Evolutionary conservation across 1,140 invertebrate genomes (phyloP), one percentile per base, ranked within the genome.

Genomic region (Gyrodactylus bullatarudis): DNA sequence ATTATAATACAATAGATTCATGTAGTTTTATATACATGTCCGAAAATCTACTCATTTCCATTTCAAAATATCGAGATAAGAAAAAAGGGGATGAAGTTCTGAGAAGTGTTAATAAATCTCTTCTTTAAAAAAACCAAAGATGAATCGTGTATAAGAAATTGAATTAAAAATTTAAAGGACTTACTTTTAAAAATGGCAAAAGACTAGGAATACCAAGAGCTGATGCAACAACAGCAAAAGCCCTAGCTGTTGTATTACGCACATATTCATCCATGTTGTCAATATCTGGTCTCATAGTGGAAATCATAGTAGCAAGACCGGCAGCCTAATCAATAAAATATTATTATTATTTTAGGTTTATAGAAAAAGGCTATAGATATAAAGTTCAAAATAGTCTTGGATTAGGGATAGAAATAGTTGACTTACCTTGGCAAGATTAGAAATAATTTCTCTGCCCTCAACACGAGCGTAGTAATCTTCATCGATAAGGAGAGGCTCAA

Each of bases 201-300:
- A 99, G 82, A 0, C 93, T 95, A 20, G 95, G 95, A 77, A 99
- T 99, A 34, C 94, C 93, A 24, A 99, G 83, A 74, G 95, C 94
- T 16, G 93, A 98, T 0, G 95, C 95, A 0, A 99, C 95, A 0
- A 99, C 94, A 68, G 95, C 95, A 81, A 99, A 99, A 0, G 95
- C 95, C 77, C 95, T 84, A 0, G 95, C 94, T 16, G 95, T 99
- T 0, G 95, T 99, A 80, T 99, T 99, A 79, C 95, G 84, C 0
- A 99, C 95, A 77, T 98, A 99, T 83, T 99, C 95, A 82, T 99
- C 95, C 77, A 98, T 96, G 79, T 99, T 99, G 80, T 99, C 95
- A 78, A 99, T 99, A 84, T 99, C 95, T 1, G 95, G 95, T 81
- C 95, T 85, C 95, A 99, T 98, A 0, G 94, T 98, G 0, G 94